Evolutionary conservation across 2,113 vertebrate species (phyloP).

Genomic region (Ursus arctos): DNA sequence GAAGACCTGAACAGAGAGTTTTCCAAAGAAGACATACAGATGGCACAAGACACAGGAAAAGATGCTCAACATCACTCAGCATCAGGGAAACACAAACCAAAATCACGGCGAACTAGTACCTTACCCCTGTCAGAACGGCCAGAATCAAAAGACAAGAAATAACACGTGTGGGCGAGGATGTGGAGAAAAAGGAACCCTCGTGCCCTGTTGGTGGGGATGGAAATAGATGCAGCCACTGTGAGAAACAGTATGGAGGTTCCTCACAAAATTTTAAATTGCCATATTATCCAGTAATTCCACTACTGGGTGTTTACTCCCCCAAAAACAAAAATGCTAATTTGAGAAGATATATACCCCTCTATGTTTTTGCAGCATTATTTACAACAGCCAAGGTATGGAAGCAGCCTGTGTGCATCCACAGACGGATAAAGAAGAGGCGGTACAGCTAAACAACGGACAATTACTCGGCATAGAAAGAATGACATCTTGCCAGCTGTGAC

Average conservation of each 20-base stretch:
- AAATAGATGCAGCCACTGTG: background rate
- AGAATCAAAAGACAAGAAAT: background rate
- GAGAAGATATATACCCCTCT: background rate
- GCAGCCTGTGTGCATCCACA: background rate
- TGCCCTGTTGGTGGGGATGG: background rate
- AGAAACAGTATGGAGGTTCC: background rate
- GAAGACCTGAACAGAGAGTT: background rate
- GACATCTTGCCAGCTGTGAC: background rate
- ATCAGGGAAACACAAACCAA: background rate
- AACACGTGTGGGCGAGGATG: background rate
- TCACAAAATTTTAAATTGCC: background rate
- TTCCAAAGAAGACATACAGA: background rate
- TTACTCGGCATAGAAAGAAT: background rate
- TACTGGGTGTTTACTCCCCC: background rate
- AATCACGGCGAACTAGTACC: background rate
- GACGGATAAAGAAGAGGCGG: background rate
- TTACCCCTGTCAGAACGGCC: background rate
- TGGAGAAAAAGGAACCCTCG: background rate
- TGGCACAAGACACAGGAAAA: background rate
- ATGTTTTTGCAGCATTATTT: background rate
- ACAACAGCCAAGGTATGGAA: background rate
- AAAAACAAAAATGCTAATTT: background rate
- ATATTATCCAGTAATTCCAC: background rate
- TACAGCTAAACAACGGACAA: background rate
- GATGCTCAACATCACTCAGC: background rate